Percentiles rank a stretch among this genome's conserved stretches.
Conservation (phyloP, 1,140 invertebrate species). For the Tetramorium alpestre region DNA sequence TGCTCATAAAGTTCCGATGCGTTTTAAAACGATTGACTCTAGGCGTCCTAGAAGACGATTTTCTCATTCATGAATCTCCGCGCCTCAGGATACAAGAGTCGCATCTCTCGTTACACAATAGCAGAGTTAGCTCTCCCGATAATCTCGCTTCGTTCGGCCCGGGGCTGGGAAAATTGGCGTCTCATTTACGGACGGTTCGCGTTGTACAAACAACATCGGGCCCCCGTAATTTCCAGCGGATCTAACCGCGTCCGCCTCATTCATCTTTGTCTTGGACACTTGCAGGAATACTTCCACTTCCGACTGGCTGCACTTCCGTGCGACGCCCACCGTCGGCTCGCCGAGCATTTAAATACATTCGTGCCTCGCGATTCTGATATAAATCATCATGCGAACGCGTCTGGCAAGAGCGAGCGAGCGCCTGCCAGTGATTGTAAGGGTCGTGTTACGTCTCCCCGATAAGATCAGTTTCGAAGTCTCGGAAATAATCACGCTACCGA, state of each 20-base stretch:
- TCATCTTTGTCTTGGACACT: conserved; percentile 47
- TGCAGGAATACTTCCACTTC: conserved; percentile 46
- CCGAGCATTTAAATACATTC: conserved; percentile 52
- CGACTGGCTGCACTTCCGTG: conserved; percentile 41
- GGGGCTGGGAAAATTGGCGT: conserved; percentile 23
- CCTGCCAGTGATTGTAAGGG: conserved; percentile 38
- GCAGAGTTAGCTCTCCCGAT: background rate
- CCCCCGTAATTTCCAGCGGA: conserved; percentile 45
- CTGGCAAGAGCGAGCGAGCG: conserved; percentile 21
- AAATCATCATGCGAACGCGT: conserved; percentile 45
- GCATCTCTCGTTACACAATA: background rate
- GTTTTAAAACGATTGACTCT: conserved; percentile 7
- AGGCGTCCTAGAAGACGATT: background rate
- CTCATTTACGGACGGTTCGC: conserved; percentile 33
- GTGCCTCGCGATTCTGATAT: conserved; percentile 55
- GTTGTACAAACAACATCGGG: conserved; percentile 23
- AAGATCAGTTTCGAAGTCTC: conserved; percentile 49
- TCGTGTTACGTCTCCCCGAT: conserved; percentile 34
- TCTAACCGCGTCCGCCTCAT: conserved; percentile 43
- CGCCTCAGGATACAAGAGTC: background rate
- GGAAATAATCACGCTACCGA: conserved; percentile 50
- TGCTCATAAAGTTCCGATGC: conserved; percentile 1
- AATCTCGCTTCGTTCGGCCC: background rate
- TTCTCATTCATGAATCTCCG: conserved; percentile 8
- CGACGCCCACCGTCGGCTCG: conserved; percentile 43